A percentile compares a stretch with the other conserved stretches of the same genome.
Conservation (phyloP, 53 echinoderm and acorn worm species). For the Stichopus horrens region DNA sequence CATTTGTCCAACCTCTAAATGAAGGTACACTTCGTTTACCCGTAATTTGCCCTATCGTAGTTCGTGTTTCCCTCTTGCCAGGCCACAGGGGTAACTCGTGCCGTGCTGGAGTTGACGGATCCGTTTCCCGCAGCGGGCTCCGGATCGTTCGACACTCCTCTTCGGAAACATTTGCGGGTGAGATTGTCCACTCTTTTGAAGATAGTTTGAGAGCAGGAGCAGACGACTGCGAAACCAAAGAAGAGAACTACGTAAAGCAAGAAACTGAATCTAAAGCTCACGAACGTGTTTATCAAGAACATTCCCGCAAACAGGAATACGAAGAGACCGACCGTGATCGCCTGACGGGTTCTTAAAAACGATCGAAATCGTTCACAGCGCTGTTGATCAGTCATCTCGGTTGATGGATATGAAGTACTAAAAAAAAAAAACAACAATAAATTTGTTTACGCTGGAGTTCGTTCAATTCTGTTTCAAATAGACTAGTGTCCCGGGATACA, state of each 20-base stretch:
- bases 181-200: not conserved
- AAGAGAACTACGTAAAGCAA: not conserved
- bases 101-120: not conserved
- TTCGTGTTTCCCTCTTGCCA: not conserved
- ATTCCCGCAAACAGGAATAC: not conserved
- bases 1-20: no score
- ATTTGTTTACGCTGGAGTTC: no score
- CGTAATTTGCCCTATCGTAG: not conserved
- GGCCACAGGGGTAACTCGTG: slow-evolving; percentile 7
- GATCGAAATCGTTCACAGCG: not conserved
- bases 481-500: no score
- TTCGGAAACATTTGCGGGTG: slow-evolving; percentile 6
- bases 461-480: no score
- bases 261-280: not conserved
- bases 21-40: not conserved
- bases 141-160: not conserved
- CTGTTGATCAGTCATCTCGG: not conserved
- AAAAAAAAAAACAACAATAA: no score
- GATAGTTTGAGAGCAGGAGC: slow-evolving; percentile 5
- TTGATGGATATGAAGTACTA: no score
- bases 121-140: not conserved
- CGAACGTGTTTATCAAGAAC: not conserved
- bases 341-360: not conserved
- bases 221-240: not conserved
- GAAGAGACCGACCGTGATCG: not conserved